phyloP scores from a whole-genome alignment of 2,888 invertebrate species.

The Agrotis puta region DNA sequence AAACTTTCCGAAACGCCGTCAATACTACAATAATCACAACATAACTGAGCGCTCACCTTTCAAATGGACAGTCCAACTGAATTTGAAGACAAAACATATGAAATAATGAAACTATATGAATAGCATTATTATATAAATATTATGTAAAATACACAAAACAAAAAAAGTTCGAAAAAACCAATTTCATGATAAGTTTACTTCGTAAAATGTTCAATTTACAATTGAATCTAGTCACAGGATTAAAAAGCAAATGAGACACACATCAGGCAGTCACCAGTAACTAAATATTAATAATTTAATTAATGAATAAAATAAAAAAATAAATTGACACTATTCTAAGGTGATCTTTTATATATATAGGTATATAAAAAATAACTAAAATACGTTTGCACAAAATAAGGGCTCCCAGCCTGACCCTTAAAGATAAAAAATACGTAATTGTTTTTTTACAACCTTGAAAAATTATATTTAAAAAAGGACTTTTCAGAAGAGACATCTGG shows the following conservation, averaged over 20 bases:
- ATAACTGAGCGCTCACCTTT: conserved; percentile 59
- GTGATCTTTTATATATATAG: conserved; percentile 7
- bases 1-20: conserved; percentile 53
- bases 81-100: conserved; percentile 40
- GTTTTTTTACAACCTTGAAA: conserved; percentile 32
- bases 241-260: conserved; percentile 47
- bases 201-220: conserved; percentile 30
- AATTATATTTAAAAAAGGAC: conserved; percentile 7
- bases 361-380: conserved; percentile 34
- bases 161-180: neutral
- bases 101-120: conserved; percentile 16
- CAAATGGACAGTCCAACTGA: conserved; percentile 33
- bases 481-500: conserved; percentile 26
- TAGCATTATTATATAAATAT: conserved; percentile 23
- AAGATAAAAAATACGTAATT: conserved; percentile 1
- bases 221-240: conserved; percentile 43
- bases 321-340: conserved; percentile 23
- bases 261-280: conserved; percentile 41
- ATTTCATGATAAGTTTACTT: neutral
- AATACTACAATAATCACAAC: conserved; percentile 62
- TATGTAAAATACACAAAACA: neutral
- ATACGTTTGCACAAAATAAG: conserved; percentile 47
- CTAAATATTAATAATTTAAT: conserved; percentile 45
- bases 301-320: conserved; percentile 43
- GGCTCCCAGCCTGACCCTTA: conserved; percentile 31